These are phyloP conservation scores for Syritta pipiens DNA, from an alignment of 2,888 invertebrate genomes.

Conservation along the genomic window DNA sequence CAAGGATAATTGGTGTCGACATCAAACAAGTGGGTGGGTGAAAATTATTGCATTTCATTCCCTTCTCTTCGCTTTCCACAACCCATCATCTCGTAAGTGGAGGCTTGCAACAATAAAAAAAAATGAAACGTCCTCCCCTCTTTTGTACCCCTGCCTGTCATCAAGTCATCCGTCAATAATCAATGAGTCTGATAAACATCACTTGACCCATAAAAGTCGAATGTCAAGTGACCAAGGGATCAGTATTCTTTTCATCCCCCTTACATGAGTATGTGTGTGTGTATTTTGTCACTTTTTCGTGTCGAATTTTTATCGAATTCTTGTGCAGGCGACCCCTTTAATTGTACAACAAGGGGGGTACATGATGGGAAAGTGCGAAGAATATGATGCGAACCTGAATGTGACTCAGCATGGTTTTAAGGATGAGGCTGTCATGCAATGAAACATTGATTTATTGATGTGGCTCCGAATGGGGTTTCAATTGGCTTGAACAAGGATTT, in stretches of 20 bases:
- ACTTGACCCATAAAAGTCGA: constrained; percentile 61
- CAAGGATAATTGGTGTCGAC: constrained; percentile 29
- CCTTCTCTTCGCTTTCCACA: background rate
- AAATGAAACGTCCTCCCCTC: constrained; percentile 11
- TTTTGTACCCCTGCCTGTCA: constrained; percentile 39
- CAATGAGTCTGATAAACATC: constrained; percentile 52
- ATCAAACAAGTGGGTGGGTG: constrained; percentile 9
- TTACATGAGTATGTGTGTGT: background rate
- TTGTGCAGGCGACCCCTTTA: constrained; percentile 52
- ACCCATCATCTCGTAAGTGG: constrained; percentile 1
- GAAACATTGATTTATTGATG: constrained; percentile 57
- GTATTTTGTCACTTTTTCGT: background rate
- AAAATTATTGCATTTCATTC: constrained; percentile 36
- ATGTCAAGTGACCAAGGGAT: constrained; percentile 49
- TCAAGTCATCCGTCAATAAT: constrained; percentile 56
- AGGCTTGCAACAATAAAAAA: background rate
- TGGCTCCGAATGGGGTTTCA: constrained; percentile 53
- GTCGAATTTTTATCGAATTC: constrained; percentile 46
- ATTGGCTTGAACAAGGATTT: constrained; percentile 54
- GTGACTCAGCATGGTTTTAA: constrained; percentile 42
- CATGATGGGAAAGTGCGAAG: background rate
- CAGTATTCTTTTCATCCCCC: constrained; percentile 3
- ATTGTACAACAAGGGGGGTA: constrained; percentile 33
- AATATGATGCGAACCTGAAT: constrained; percentile 41
- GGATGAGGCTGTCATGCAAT: constrained; percentile 41